Percentiles rank a stretch among this genome's conserved stretches.
phyloP scores from a whole-genome alignment of 2,797 vertebrate genomes.

The Phoxinus dragarum region DNA sequence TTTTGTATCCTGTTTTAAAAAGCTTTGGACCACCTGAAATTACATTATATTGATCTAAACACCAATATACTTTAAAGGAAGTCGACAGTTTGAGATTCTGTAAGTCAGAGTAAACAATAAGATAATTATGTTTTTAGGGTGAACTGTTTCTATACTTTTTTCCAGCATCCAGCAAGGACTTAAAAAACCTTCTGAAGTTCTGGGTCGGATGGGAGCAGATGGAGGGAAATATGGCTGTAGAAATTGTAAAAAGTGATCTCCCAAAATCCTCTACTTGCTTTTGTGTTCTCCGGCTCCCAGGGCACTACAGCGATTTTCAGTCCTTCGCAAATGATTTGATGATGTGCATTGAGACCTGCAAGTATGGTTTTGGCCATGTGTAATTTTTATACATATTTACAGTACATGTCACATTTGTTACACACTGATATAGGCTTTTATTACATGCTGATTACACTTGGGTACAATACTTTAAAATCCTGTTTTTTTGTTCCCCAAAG shows the following conservation, averaged over 20 bases:
- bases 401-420: background rate
- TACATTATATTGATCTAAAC: no score
- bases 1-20: no score
- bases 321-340: background rate
- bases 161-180: background rate
- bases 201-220: background rate
- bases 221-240: background rate
- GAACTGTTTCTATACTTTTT: no score
- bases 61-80: background rate
- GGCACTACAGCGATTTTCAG: background rate
- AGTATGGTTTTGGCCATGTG: slow-evolving; percentile 9
- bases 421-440: background rate
- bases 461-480: background rate
- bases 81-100: background rate
- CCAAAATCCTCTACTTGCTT: slow-evolving; percentile 1
- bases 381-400: background rate
- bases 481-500: no score
- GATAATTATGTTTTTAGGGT: background rate
- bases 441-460: background rate
- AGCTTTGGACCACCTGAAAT: no score
- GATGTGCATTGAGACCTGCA: background rate
- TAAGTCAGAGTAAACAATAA: background rate
- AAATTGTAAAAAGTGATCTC: background rate
- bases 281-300: background rate
- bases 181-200: background rate